Evolutionary conservation across 1,140 invertebrate species (phyloP).

Genomic region (Asbolus verrucosus): DNA sequence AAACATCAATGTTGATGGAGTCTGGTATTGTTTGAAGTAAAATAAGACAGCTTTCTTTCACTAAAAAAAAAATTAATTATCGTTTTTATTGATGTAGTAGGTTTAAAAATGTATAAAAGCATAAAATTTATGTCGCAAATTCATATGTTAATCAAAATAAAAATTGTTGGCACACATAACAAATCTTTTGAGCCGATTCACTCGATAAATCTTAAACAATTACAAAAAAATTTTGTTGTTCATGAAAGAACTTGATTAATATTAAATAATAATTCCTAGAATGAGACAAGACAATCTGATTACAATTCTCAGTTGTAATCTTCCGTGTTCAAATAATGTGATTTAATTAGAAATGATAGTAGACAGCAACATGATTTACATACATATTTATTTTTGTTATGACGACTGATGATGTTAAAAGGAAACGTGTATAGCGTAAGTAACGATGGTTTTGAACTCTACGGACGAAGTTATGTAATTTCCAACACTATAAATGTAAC

Average conservation of each 20-base stretch:
- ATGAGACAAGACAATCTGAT: neutral
- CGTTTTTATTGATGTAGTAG: no score
- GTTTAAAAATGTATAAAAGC: no score
- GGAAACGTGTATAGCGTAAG: conserved; percentile 5
- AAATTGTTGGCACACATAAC: no score
- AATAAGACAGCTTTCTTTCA: conserved; percentile 83
- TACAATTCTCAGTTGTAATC: no score
- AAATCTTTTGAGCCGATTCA: no score
- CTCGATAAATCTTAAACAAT: no score
- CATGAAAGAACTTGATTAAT: no score
- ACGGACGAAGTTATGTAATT: neutral
- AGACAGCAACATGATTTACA: neutral
- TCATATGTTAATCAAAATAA: no score
- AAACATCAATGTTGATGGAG: conserved; percentile 78
- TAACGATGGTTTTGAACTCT: neutral
- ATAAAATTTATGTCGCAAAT: no score
- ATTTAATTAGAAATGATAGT: conserved; percentile 13
- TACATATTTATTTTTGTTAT: conserved; percentile 11
- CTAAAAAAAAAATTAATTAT: conserved; percentile 57
- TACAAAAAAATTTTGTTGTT: no score
- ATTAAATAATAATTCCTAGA: neutral
- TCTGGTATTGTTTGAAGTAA: conserved; percentile 85
- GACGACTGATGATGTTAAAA: neutral
- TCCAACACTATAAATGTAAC: no score
- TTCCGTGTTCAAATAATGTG: no score